phyloP scores from a whole-genome alignment of 2,797 vertebrate genomes.

The Halcyon chelicuti region DNA sequence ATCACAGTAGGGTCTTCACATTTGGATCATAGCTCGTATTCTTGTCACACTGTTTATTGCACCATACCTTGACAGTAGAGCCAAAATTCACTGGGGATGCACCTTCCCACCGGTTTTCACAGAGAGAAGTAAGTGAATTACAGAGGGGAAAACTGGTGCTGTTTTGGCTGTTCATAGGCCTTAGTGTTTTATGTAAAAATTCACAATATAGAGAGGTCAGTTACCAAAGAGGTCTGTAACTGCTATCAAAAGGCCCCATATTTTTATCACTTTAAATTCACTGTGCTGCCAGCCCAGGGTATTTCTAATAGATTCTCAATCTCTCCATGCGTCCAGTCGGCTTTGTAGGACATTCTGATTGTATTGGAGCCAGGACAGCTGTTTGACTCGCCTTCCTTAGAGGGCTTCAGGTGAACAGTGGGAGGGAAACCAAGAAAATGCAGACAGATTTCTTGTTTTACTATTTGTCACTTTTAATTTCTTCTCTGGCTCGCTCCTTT shows the following conservation, averaged over 20 bases:
- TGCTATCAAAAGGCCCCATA: not conserved
- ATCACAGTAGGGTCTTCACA: not conserved
- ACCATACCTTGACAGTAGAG: not conserved
- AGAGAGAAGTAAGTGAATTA: not conserved
- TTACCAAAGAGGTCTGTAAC: slow-evolving; percentile 4
- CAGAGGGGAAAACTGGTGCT: not conserved
- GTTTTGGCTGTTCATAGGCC: not conserved
- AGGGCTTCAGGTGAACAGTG: not conserved
- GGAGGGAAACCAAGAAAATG: not conserved
- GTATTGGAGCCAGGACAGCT: not conserved
- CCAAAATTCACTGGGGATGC: not conserved
- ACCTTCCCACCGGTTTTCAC: not conserved
- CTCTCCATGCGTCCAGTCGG: not conserved
- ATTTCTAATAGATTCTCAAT: not conserved
- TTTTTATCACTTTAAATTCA: slow-evolving; percentile 27
- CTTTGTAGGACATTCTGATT: not conserved
- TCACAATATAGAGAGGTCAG: not conserved
- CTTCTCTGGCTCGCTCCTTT: not conserved
- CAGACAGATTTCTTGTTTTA: not conserved
- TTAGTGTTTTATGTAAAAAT: not conserved
- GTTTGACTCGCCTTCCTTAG: slow-evolving; percentile 9
- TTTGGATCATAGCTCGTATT: not conserved
- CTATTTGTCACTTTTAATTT: slow-evolving; percentile 12
- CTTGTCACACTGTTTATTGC: not conserved
- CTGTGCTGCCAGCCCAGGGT: not conserved